A percentile compares a stretch with the other conserved stretches of the same genome.
Conservation (phyloP, 2,888 invertebrate genomes). For the Syrphus vitripennis region DNA sequence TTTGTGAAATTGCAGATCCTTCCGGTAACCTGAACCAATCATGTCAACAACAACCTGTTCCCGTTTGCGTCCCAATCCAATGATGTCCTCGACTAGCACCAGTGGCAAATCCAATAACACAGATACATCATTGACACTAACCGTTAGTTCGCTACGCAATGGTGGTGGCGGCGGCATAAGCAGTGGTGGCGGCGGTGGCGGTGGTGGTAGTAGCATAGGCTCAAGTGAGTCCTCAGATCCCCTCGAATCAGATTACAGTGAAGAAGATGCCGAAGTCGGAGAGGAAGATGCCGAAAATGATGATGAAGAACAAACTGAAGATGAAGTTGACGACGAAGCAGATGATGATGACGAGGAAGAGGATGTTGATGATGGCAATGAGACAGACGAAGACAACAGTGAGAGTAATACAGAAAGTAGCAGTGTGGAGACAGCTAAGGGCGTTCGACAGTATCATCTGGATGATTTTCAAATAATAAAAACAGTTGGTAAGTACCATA, state of each 20-base stretch:
- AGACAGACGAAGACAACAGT: constrained; percentile 76
- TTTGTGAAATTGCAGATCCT: constrained; percentile 53
- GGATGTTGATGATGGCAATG: constrained; percentile 77
- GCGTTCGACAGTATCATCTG: constrained; percentile 84
- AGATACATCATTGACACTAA: constrained; percentile 77
- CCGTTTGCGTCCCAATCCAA: constrained; percentile 76
- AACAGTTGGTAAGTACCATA: constrained; percentile 89
- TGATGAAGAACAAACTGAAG: constrained; percentile 74
- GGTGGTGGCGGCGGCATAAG: constrained; percentile 57
- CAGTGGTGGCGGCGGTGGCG: constrained; percentile 66
- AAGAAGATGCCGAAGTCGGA: constrained; percentile 74
- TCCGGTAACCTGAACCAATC: constrained; percentile 55
- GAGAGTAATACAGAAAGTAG: constrained; percentile 79
- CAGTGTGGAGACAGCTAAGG: constrained; percentile 78
- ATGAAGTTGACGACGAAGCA: constrained; percentile 75
- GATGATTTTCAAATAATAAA: constrained; percentile 93
- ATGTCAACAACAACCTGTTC: constrained; percentile 80
- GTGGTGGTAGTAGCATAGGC: constrained; percentile 73
- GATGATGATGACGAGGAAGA: constrained; percentile 76
- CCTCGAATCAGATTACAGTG: constrained; percentile 79
- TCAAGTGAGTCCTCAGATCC: constrained; percentile 80
- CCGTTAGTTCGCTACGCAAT: constrained; percentile 51
- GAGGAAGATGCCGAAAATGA: constrained; percentile 73
- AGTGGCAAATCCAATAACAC: constrained; percentile 69
- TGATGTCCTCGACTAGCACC: constrained; percentile 68